Evolutionary conservation across 2,888 invertebrate species (phyloP).

Genomic region (Meloe dianella): DNA sequence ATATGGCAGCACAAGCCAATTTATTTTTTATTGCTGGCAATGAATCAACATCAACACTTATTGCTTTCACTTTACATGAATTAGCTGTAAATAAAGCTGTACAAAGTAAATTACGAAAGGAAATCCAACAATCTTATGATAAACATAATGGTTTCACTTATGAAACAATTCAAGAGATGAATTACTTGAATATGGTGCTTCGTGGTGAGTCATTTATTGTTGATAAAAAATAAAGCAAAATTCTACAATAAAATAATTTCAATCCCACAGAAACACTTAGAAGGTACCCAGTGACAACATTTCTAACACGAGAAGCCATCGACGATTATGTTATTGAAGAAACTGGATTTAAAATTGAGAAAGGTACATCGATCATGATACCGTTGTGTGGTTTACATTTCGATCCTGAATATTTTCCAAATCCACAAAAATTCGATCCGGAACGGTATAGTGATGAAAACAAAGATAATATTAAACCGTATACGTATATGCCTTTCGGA

Average conservation of each 20-base stretch:
- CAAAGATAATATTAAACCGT: constrained; percentile 35
- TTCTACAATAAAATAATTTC: neutral
- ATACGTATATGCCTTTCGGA: constrained; percentile 51
- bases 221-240: too few species aligned
- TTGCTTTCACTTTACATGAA: constrained; percentile 21
- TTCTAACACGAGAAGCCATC: constrained; percentile 47
- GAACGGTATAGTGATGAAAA: constrained; percentile 56
- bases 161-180: constrained; percentile 21
- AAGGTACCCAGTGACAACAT: constrained; percentile 55
- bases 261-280: constrained; percentile 56
- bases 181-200: constrained; percentile 27
- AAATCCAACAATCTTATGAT: constrained; percentile 18
- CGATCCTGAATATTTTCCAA: constrained; percentile 56
- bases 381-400: constrained; percentile 52
- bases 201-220: constrained; percentile 18
- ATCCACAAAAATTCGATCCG: constrained; percentile 59
- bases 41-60: constrained; percentile 20
- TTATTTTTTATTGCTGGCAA: constrained; percentile 28
- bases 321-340: constrained; percentile 53
- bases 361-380: constrained; percentile 55
- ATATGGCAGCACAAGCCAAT: constrained; percentile 28
- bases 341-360: constrained; percentile 54
- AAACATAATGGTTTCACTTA: constrained; percentile 19
- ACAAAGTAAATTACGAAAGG: constrained; percentile 18
- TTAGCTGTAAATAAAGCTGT: constrained; percentile 18